phyloP scores from a whole-genome alignment of 2,797 vertebrate species.

The Macropus fuliginosus region DNA sequence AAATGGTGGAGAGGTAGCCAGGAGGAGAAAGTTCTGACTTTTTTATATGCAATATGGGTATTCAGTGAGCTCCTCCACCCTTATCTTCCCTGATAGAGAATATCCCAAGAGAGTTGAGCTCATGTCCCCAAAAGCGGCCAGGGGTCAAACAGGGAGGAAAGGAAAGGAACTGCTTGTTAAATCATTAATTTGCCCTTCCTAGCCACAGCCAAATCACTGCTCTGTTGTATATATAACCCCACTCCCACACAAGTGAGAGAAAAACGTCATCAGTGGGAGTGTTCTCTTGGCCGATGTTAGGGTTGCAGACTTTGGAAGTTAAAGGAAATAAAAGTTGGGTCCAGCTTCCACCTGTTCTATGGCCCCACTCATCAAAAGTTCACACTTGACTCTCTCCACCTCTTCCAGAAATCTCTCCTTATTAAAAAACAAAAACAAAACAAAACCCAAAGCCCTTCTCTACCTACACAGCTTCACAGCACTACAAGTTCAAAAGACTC shows the following conservation, averaged over 20 bases:
- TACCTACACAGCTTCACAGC: neutral
- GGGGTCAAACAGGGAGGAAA: neutral
- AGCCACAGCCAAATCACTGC: conserved; percentile 27
- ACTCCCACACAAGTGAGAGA: neutral
- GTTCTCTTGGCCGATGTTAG: conserved; percentile 30
- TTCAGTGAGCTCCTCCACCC: neutral
- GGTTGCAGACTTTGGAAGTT: conserved; percentile 10
- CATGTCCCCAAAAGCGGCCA: neutral
- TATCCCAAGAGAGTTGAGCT: neutral
- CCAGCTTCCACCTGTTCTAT: neutral
- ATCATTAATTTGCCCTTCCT: conserved; percentile 19
- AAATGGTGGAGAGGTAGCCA: conserved; percentile 18
- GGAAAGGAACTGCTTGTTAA: conserved; percentile 29
- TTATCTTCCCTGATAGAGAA: neutral
- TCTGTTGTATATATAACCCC: neutral
- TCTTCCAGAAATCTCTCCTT: neutral
- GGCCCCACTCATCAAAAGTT: neutral
- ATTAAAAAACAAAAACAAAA: neutral
- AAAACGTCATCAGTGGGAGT: neutral
- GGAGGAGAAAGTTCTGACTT: neutral
- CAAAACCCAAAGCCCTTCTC: neutral
- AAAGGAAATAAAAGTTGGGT: neutral
- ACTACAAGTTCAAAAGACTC: neutral
- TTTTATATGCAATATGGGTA: neutral
- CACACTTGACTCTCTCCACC: neutral